phyloP scores from a whole-genome alignment of 1,140 invertebrate species.

The Dolichoris vasculosae region DNA sequence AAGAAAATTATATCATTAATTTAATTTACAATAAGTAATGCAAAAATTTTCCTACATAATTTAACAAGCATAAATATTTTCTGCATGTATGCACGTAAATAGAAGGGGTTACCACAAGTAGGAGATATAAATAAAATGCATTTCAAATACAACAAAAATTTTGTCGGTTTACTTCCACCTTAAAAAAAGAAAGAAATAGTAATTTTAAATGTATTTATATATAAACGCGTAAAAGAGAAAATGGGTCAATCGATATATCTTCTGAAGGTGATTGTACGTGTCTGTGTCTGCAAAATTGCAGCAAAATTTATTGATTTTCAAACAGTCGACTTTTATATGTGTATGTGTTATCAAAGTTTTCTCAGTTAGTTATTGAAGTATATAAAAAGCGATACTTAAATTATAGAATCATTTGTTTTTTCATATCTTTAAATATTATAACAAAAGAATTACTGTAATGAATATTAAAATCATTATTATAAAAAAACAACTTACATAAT shows the following conservation, averaged over 20 bases:
- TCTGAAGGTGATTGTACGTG: conserved; percentile 18
- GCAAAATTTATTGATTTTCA: neutral
- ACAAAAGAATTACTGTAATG: no score
- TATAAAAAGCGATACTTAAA: neutral
- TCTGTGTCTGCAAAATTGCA: neutral
- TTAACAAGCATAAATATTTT: no score
- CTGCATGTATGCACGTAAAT: neutral
- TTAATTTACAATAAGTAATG: neutral
- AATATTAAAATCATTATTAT: no score
- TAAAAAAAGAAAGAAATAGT: neutral
- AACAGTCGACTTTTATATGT: neutral
- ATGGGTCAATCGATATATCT: conserved; percentile 65
- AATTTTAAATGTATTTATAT: neutral
- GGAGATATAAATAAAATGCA: neutral
- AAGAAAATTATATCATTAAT: no score
- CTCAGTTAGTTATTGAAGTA: neutral
- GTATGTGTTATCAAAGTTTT: neutral
- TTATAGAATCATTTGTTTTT: neutral
- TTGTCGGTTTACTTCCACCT: neutral
- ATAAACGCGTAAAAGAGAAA: conserved; percentile 52
- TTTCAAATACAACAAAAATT: neutral
- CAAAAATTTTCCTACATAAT: neutral
- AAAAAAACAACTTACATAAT: no score
- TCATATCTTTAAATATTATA: no score
- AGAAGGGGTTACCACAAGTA: neutral